Evolutionary conservation across 2,888 invertebrate species (phyloP).

Genomic region (Octonoba sinensis): DNA sequence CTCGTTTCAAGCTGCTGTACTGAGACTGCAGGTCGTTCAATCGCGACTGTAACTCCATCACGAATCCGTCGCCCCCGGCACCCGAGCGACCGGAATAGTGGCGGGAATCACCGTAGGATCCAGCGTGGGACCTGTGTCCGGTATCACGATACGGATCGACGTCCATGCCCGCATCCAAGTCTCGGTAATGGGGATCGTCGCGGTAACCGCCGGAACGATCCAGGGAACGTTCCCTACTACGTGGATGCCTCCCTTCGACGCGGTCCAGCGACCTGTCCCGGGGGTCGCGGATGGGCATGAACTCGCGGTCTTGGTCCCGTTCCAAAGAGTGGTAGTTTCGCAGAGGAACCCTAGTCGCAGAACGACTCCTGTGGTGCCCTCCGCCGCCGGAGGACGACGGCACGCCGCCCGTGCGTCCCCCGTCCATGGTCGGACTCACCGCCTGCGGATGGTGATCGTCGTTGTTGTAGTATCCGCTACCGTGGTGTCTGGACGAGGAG

Average conservation of each 20-base stretch:
- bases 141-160: constrained; percentile 50
- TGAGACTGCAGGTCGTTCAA: constrained; percentile 95
- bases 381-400: constrained; percentile 27
- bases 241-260: constrained; percentile 64
- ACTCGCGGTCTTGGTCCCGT: constrained; percentile 81
- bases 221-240: constrained; percentile 76
- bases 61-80: constrained; percentile 76
- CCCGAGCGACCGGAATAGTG: constrained; percentile 39
- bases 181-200: constrained; percentile 65
- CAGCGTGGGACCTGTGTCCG: constrained; percentile 24
- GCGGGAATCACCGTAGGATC: constrained; percentile 58
- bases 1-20: constrained; percentile 90
- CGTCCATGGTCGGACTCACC: constrained; percentile 65
- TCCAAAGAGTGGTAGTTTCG: constrained; percentile 76
- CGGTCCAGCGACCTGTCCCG: constrained; percentile 79
- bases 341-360: constrained; percentile 64
- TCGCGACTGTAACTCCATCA: constrained; percentile 91
- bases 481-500: constrained; percentile 33
- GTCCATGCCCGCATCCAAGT: constrained; percentile 53
- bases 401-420: constrained; percentile 41
- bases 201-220: constrained; percentile 74
- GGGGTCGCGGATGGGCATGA: constrained; percentile 83
- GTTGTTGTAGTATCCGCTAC: constrained; percentile 63
- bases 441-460: constrained; percentile 46
- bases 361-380: constrained; percentile 63